Base-by-base conservation (phyloP, 2,113 vertebrate genomes). In the Tursiops truncatus region DNA sequence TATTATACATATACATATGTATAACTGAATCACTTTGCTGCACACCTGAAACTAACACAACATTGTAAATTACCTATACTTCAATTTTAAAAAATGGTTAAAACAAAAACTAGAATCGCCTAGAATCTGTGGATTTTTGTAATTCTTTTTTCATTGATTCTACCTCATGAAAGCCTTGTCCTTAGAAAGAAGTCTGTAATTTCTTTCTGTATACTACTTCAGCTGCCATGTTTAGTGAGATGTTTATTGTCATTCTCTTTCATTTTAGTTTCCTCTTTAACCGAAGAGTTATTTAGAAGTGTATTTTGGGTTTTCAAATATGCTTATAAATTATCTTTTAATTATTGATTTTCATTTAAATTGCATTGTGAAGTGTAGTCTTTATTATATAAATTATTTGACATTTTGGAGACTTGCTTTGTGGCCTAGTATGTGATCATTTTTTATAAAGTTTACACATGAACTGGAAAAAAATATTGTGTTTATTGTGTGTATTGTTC, bases 201-300 rank as follows among this genome's bases (percentile, higher is more conserved):
- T 77, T 89, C 50, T 50, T 88, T 62, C 56, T 70, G 9, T 18
- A 14, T 44, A n/a, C 9, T 17, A 81, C 28, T 11, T 36, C 9
- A 18, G 1, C 56, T 84, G 7, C 25, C 63, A n/a, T 86, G 90
- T 90, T 71, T 60, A 86, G 28, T 73, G 53, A 11, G 89, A 53
- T 74, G 38, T 80, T 90, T 74, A 76, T 74, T 81, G 28, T 36
- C 63, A 38, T 63, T 81, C 74, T 86, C 14, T 90, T 31, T 28
- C 70, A 26, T 56, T 92, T 96, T 82, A 83, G 44, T 91, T 92
- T 88, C 18, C 44, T n/a, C n/a, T 83, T 92, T 71, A 33, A 60
- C 10, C 9, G 36, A 68, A 6, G 28, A 44, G 25, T 73, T 76
- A 63, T 63, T 89, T 58, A 89, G 31, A 14, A 77, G 25, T 79